Evolutionary conservation across 2,113 vertebrate species (phyloP).

Genomic region (Phrynosoma platyrhinos): DNA sequence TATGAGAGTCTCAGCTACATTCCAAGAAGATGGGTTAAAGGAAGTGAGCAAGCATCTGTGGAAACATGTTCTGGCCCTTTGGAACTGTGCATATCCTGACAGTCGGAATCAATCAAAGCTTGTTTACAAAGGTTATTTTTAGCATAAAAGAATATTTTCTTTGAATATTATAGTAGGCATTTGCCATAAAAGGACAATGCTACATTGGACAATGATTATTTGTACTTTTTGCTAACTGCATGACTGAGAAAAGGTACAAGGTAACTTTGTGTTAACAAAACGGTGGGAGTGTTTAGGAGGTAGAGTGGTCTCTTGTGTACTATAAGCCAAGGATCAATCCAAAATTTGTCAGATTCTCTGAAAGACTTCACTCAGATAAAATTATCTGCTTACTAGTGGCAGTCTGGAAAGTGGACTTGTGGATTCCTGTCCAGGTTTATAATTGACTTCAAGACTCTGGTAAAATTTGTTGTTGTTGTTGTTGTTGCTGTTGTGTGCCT

Average conservation of each 20-base stretch:
- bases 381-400: neutral
- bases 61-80: conserved; percentile 79
- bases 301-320: neutral
- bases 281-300: conserved; percentile 12
- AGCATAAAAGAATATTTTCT: conserved; percentile 74
- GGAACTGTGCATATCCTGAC: conserved; percentile 80
- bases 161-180: conserved; percentile 60
- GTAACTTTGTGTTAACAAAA: neutral
- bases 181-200: conserved; percentile 50
- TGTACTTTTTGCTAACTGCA: conserved; percentile 5
- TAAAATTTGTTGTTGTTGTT: too few relatives aligned
- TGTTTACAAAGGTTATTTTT: conserved; percentile 83
- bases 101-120: conserved; percentile 83
- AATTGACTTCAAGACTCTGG: neutral
- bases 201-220: conserved; percentile 44
- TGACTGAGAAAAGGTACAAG: conserved; percentile 30
- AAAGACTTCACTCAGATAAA: neutral
- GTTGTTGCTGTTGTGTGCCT: too few relatives aligned
- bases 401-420: neutral
- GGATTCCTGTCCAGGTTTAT: neutral
- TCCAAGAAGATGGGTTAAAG: conserved; percentile 72
- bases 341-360: neutral
- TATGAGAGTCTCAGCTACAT: conserved; percentile 48
- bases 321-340: neutral
- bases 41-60: conserved; percentile 78